Conservation (phyloP, 2,797 vertebrate species). For the Poecilia wingei region DNA sequence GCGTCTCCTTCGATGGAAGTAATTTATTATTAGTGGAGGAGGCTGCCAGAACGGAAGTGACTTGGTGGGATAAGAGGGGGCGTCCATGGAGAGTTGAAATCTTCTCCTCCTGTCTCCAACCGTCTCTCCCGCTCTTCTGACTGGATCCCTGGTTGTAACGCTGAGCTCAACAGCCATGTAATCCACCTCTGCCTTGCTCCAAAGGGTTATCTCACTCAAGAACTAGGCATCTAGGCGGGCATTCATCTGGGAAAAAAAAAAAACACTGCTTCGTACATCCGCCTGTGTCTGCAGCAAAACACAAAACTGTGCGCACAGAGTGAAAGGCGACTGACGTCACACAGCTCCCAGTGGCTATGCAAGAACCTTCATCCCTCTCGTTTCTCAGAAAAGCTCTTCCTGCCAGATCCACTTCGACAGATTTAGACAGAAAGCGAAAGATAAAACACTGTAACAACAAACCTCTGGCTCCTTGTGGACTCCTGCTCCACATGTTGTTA, state of each 20-base stretch:
- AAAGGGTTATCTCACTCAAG: slow-evolving; percentile 76
- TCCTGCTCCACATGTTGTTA: slow-evolving; percentile 50
- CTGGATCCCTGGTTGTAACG: slow-evolving; percentile 70
- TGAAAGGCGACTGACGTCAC: slow-evolving; percentile 79
- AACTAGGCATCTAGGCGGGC: slow-evolving; percentile 72
- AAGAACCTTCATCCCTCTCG: slow-evolving; percentile 66
- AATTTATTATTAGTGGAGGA: slow-evolving; percentile 66
- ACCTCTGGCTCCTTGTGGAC: slow-evolving; percentile 30
- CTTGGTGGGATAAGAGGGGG: slow-evolving; percentile 25
- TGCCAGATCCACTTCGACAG: slow-evolving; percentile 53
- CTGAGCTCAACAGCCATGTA: slow-evolving; percentile 74
- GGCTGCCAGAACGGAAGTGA: slow-evolving; percentile 64
- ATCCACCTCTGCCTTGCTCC: slow-evolving; percentile 76
- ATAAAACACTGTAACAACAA: neutral
- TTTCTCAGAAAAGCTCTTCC: slow-evolving; percentile 63
- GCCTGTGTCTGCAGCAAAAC: slow-evolving; percentile 57
- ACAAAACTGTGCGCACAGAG: slow-evolving; percentile 68
- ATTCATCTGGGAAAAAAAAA: slow-evolving; percentile 73
- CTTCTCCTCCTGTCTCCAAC: slow-evolving; percentile 41
- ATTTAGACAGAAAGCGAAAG: slow-evolving; percentile 48
- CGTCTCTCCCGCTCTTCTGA: slow-evolving; percentile 64
- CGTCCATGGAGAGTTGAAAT: slow-evolving; percentile 68
- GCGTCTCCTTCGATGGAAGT: slow-evolving; percentile 58
- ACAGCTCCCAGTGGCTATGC: slow-evolving; percentile 70
- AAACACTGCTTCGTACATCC: slow-evolving; percentile 71